These are phyloP conservation scores for Amphibalanus amphitrite DNA, from an alignment of 1,140 invertebrate genomes.

Conservation along the genomic window DNA sequence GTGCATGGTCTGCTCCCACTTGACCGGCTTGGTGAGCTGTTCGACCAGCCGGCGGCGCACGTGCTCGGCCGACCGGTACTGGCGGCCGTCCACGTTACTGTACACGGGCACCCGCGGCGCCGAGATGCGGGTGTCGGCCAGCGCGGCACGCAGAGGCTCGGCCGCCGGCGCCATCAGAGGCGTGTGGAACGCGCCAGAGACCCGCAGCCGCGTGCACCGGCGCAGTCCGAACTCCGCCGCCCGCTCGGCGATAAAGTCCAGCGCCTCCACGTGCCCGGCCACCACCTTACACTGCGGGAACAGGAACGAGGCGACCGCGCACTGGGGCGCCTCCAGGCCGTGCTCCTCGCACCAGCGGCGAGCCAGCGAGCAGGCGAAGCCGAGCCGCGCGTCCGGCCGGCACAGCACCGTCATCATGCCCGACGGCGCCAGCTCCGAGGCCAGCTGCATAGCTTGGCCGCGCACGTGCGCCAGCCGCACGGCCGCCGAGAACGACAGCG, in stretches of 20 bases:
- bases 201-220: conserved; percentile 51
- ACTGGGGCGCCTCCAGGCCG: conserved; percentile 52
- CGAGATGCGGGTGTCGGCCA: conserved; percentile 41
- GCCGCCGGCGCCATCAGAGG: conserved; percentile 61
- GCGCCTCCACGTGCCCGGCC: conserved; percentile 54
- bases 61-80: conserved; percentile 37
- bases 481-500: conserved; percentile 55
- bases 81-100: conserved; percentile 52
- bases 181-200: conserved; percentile 84
- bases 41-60: conserved; percentile 42
- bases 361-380: conserved; percentile 44
- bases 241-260: conserved; percentile 57
- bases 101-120: conserved; percentile 57
- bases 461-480: conserved; percentile 50
- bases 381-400: conserved; percentile 30
- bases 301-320: conserved; percentile 66
- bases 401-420: conserved; percentile 64
- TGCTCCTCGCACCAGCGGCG: conserved; percentile 52
- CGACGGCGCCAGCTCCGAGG: conserved; percentile 47
- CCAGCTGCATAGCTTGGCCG: conserved; percentile 71
- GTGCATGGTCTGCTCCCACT: conserved; percentile 79
- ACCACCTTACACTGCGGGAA: conserved; percentile 78
- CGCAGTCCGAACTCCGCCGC: conserved; percentile 43
- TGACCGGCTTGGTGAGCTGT: conserved; percentile 58
- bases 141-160: conserved; percentile 42